Evolutionary conservation across 2,797 vertebrate genomes (phyloP).

Genomic region (Neosalanx taihuensis): DNA sequence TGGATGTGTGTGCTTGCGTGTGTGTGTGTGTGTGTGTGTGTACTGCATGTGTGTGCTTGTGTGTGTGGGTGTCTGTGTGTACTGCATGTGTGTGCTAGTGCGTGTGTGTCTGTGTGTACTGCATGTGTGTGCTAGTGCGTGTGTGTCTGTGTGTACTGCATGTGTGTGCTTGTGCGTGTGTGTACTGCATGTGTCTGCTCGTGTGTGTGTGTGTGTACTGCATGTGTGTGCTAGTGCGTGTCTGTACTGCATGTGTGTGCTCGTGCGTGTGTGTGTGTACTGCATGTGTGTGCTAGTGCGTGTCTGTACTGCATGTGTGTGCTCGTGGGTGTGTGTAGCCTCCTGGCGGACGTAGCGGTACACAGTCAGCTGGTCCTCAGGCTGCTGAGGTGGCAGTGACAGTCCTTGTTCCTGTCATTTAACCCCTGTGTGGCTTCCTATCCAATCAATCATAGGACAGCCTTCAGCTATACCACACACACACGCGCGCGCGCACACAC

Average conservation of each 20-base stretch:
- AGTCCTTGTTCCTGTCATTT: not conserved
- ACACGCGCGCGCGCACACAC: not conserved
- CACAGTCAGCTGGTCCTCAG: slow-evolving; percentile 11
- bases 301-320: slow-evolving; percentile 8
- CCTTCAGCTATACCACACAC: slow-evolving; percentile 14
- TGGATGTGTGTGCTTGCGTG: slow-evolving; percentile 1
- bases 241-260: not conserved
- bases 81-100: not conserved
- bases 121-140: too few relatives aligned
- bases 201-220: not conserved
- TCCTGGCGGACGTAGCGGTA: not conserved
- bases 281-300: not conserved
- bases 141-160: too few relatives aligned
- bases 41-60: not conserved
- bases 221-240: not conserved
- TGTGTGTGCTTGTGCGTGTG: too few relatives aligned
- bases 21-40: slow-evolving; percentile 1
- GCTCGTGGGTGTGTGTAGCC: not conserved
- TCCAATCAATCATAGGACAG: slow-evolving; percentile 32
- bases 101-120: not conserved
- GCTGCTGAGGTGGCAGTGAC: slow-evolving; percentile 2
- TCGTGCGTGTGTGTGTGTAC: not conserved
- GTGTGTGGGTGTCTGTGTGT: not conserved
- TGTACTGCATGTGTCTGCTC: not conserved
- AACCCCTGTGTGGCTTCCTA: slow-evolving; percentile 5